Conservation (phyloP, 2,113 vertebrate genomes). For the Actinemys pallida region DNA sequence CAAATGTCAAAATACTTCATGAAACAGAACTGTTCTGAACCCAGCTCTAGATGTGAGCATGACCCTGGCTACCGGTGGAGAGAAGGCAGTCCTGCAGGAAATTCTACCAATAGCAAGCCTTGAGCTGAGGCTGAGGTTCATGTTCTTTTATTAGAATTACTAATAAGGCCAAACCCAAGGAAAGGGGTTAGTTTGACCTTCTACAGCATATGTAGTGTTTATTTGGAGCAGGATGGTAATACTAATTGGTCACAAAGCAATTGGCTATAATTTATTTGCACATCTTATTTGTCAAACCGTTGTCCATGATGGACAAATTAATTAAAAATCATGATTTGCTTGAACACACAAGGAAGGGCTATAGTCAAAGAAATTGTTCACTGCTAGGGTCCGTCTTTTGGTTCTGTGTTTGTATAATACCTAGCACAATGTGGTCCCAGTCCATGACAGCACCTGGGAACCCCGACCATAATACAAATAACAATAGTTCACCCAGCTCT, state of each 20-base stretch:
- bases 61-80: not conserved
- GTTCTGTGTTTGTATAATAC: not conserved
- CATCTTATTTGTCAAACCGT: not conserved
- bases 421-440: not conserved
- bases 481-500: not conserved
- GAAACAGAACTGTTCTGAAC: not conserved
- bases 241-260: not conserved
- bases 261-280: not conserved
- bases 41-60: not conserved
- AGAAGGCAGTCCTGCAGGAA: not conserved
- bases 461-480: not conserved
- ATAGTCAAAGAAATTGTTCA: not conserved
- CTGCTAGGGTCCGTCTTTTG: not conserved
- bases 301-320: not conserved
- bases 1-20: not conserved
- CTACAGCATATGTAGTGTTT: not conserved
- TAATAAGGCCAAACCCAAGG: not conserved
- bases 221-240: not conserved
- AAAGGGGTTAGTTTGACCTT: not conserved
- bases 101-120: accelerated
- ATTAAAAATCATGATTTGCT: not conserved
- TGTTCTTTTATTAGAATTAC: not conserved
- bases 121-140: not conserved
- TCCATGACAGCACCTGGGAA: not conserved
- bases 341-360: conserved; percentile 5